Percentiles rank a stretch among this genome's conserved stretches.
Conservation (phyloP, 2,113 vertebrate genomes). For the Gila orcuttii region DNA sequence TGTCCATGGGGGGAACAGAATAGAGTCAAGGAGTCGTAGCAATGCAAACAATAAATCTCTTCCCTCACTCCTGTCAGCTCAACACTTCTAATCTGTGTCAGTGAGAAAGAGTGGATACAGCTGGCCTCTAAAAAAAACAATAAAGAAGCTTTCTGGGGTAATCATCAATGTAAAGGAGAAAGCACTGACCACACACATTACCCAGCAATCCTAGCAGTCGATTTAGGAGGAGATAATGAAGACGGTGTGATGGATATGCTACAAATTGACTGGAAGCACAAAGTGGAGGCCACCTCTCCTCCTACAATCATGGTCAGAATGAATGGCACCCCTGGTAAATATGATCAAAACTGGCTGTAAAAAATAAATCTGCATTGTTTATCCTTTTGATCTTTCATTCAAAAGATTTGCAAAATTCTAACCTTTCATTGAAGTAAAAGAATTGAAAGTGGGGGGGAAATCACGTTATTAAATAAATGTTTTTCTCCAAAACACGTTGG, state of each 20-base stretch:
- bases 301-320: too few relatives aligned
- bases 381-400: too few relatives aligned
- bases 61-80: neutral
- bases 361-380: too few relatives aligned
- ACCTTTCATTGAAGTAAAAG: too few relatives aligned
- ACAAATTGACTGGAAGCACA: slow-evolving; percentile 1
- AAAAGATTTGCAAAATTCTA: too few relatives aligned
- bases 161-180: slow-evolving; percentile 32
- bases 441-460: too few relatives aligned
- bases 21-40: neutral
- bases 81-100: slow-evolving; percentile 31
- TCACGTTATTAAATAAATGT: too few relatives aligned
- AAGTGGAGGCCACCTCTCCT: neutral
- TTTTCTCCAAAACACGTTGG: too few relatives aligned
- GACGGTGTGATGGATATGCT: neutral
- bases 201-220: slow-evolving; percentile 27
- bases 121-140: slow-evolving; percentile 34
- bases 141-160: slow-evolving; percentile 7
- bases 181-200: slow-evolving; percentile 27
- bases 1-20: slow-evolving; percentile 5
- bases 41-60: slow-evolving; percentile 24
- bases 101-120: neutral
- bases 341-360: too few relatives aligned
- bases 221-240: slow-evolving; percentile 40
- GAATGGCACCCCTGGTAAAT: too few relatives aligned